A percentile compares a stretch with the other conserved stretches of the same genome.
Conservation (phyloP, 2,113 vertebrate species). For the Notarius lentiginosus region DNA sequence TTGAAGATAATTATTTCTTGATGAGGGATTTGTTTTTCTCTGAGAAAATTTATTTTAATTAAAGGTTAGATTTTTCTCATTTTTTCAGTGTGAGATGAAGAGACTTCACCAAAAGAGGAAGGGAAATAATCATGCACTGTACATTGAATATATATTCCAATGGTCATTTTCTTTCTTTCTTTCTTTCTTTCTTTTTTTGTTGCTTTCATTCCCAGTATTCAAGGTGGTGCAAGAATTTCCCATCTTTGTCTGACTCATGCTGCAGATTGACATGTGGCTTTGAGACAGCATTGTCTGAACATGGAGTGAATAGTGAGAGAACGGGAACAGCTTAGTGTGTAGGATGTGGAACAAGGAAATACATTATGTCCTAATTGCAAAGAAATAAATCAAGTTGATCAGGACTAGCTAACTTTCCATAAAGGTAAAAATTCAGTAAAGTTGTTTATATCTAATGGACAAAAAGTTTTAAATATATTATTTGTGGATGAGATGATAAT, state of each 20-base stretch:
- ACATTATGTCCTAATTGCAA: not conserved
- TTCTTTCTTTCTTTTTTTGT: too few relatives aligned
- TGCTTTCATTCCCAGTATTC: not conserved
- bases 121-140: not conserved
- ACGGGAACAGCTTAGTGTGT: not conserved
- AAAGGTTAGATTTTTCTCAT: too few relatives aligned
- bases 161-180: too few relatives aligned
- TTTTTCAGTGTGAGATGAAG: too few relatives aligned
- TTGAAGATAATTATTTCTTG: too few relatives aligned
- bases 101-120: too few relatives aligned
- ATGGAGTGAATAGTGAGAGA: not conserved
- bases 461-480: not conserved
- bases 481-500: too few relatives aligned
- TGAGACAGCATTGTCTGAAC: not conserved
- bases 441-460: not conserved
- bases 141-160: not conserved
- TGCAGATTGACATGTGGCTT: too few relatives aligned
- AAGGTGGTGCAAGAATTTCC: too few relatives aligned
- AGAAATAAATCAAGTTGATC: not conserved
- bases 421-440: not conserved
- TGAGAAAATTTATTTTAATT: too few relatives aligned
- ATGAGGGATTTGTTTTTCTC: too few relatives aligned
- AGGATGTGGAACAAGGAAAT: not conserved
- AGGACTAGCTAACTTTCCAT: constrained; percentile 8
- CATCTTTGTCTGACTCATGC: too few relatives aligned